Conservation (phyloP, 2,113 vertebrate genomes). For the Elephantulus edwardii region DNA sequence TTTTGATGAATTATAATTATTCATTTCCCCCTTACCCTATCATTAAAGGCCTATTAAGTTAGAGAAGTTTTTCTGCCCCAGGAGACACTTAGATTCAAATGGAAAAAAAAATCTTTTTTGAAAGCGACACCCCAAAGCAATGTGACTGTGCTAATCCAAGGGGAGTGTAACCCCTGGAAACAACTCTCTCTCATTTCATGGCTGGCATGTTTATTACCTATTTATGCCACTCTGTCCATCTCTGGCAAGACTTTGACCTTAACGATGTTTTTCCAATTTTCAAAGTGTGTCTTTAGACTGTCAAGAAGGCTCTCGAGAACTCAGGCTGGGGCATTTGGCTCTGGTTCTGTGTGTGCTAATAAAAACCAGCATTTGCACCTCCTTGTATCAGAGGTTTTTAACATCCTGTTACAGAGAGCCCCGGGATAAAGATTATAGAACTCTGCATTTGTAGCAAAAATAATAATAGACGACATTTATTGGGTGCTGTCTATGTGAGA, state of each 20-base stretch:
- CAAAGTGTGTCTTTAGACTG: slow-evolving; percentile 31
- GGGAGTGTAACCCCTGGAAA: neutral
- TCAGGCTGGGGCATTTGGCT: slow-evolving; percentile 22
- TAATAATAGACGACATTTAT: slow-evolving; percentile 8
- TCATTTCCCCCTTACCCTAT: neutral
- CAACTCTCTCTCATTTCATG: slow-evolving; percentile 53
- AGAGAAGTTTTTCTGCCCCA: slow-evolving; percentile 5
- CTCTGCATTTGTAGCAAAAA: slow-evolving; percentile 19
- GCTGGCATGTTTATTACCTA: slow-evolving; percentile 69
- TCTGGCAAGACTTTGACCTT: slow-evolving; percentile 61
- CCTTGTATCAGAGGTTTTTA: neutral
- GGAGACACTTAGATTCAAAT: slow-evolving; percentile 56
- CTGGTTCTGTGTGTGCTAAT: slow-evolving; percentile 28
- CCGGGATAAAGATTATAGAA: neutral
- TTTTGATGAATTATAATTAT: slow-evolving; percentile 64
- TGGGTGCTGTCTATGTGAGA: neutral
- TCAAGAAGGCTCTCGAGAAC: slow-evolving; percentile 39
- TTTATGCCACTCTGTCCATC: slow-evolving; percentile 54
- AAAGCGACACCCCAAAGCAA: slow-evolving; percentile 43
- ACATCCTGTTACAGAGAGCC: neutral
- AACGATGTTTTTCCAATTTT: slow-evolving; percentile 57
- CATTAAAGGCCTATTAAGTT: slow-evolving; percentile 51
- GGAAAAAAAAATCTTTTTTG: slow-evolving; percentile 61
- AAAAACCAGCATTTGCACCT: slow-evolving; percentile 47
- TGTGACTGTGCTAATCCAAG: slow-evolving; percentile 48